Conservation (phyloP, 2,113 vertebrate species). For the Protomyctophum bolini region DNA sequence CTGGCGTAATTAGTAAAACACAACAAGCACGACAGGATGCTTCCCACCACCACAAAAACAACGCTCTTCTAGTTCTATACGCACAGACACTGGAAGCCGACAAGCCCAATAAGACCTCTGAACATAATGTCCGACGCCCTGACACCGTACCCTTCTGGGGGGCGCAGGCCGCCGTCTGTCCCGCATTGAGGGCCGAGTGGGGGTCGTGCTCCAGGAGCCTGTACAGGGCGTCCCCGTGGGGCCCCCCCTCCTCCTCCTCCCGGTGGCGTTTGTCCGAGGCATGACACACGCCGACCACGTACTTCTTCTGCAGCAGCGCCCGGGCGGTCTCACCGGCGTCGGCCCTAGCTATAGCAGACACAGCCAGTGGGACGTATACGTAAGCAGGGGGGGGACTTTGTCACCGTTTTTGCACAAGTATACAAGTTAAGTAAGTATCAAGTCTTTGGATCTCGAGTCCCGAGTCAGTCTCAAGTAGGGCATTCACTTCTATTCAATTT, state of each 20-base stretch:
- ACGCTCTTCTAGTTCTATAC: too few species aligned
- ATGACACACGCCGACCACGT: constrained; percentile 58
- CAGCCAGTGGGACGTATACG: neutral
- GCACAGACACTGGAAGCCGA: too few species aligned
- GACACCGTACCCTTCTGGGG: constrained; percentile 62
- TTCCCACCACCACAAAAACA: too few species aligned
- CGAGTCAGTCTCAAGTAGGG: too few species aligned
- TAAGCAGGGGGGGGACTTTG: too few species aligned
- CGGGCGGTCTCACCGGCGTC: constrained; percentile 54
- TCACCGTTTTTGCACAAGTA: too few species aligned
- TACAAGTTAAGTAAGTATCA: too few species aligned
- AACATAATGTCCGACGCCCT: too few species aligned
- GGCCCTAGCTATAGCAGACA: constrained; percentile 54
- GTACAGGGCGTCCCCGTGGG: constrained; percentile 58
- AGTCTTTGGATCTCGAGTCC: too few species aligned
- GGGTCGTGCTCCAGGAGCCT: constrained; percentile 74
- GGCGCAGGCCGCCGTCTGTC: constrained; percentile 67
- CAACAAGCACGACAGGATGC: neutral
- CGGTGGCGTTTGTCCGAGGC: constrained; percentile 38
- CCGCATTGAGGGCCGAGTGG: constrained; percentile 67
- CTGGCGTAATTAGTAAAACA: neutral
- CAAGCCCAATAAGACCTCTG: too few species aligned
- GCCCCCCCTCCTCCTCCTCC: constrained; percentile 48
- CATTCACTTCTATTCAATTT: too few species aligned
- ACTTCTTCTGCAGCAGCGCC: constrained; percentile 71